Evolutionary conservation across 2,888 invertebrate species (phyloP).

Genomic region (Noctua pronuba): DNA sequence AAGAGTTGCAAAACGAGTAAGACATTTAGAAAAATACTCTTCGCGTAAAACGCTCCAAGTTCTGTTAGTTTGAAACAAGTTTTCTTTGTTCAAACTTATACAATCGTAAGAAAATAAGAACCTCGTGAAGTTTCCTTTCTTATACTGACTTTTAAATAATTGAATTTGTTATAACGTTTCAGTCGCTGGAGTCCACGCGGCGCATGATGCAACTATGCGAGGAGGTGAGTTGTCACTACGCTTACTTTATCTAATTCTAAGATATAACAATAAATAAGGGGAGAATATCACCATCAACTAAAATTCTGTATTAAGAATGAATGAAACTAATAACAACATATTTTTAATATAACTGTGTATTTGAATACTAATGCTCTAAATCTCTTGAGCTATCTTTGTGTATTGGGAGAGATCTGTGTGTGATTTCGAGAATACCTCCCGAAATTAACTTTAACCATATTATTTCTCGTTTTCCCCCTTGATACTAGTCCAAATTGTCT

Average conservation of each 20-base stretch:
- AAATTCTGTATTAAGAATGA: constrained; percentile 7
- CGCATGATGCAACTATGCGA: constrained; percentile 98
- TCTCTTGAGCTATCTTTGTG: constrained; percentile 10
- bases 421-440: constrained; percentile 82
- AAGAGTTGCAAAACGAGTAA: constrained; percentile 19
- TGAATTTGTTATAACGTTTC: constrained; percentile 84
- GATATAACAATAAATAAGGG: constrained; percentile 21
- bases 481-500: constrained; percentile 38
- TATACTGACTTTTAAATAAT: constrained; percentile 40
- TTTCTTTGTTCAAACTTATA: constrained; percentile 41
- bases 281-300: constrained; percentile 33
- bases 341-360: constrained; percentile 23
- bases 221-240: constrained; percentile 92
- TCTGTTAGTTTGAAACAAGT: constrained; percentile 20
- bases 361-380: constrained; percentile 35
- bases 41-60: constrained; percentile 18
- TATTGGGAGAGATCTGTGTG: constrained; percentile 70
- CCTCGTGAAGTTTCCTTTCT: constrained; percentile 25
- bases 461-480: constrained; percentile 28
- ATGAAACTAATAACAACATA: constrained; percentile 15
- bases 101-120: constrained; percentile 30
- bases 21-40: constrained; percentile 8
- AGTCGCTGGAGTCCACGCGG: constrained; percentile 97
- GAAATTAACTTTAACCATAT: constrained; percentile 46
- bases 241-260: constrained; percentile 30